Evolutionary conservation across 2,797 vertebrate genomes (phyloP), one percentile per base, ranked within the genome.

Genomic region (Epinephelus coioides): DNA sequence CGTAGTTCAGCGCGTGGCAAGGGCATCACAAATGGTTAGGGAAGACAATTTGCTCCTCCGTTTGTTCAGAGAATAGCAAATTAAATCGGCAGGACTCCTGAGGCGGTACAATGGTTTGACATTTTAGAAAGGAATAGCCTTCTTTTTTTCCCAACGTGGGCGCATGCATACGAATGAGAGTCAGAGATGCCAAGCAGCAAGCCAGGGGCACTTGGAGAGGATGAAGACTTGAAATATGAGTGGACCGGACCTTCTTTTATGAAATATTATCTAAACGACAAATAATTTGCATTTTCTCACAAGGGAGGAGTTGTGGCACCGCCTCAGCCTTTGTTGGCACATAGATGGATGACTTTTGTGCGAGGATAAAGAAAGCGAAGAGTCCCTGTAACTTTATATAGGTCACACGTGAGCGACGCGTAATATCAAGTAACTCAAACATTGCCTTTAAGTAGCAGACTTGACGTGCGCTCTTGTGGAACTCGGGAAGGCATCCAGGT

Each of bases 321-420:
- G n/a, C 21, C 27, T 47, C 47, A 27, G 57, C 51, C 59, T 64
- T 25, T 9, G 9, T 44, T 44, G 72, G 43, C 82, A 77, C 78
- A 73, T 79, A 72, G 67, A 87, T 61, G 85, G 77, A 72, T 74
- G 83, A 84, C 74, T 87, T 87, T 69, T 30, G 44, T 11, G 43
- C 5, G 47, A 54, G 73, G 60, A 70, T 43, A 65, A 70, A 89
- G 56, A 51, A 56, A 79, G 44, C 18, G 46, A 62, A 65, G 70
- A 82, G 68, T 75, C 30, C 9, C 3, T 63, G 80, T 57, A 91
- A 92, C 85, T 93, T 87, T 79, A 56, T 69, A 13, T 69, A 72
- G 69, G 77, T 79, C 81, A 75, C 88, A 78, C 70, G 86, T 85
- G 79, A 86, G 49, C 75, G 3, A 56, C 49, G 8, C 73, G 38